Conservation (phyloP, 2,113 vertebrate species). For the Globicephala melas region DNA sequence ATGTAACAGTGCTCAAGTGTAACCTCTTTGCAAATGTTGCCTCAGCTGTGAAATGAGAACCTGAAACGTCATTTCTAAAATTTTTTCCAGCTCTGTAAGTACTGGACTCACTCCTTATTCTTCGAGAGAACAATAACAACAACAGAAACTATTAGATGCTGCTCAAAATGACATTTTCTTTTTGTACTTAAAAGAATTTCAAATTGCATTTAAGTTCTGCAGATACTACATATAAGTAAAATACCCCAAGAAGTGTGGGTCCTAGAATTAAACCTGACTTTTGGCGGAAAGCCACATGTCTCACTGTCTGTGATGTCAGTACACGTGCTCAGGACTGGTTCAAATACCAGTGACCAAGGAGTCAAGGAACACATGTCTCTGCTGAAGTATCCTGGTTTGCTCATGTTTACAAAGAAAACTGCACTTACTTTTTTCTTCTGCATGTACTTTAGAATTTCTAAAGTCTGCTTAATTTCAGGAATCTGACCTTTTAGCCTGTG, state of each 20-base stretch:
- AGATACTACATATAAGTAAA: not conserved
- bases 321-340: not conserved
- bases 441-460: slow-evolving; percentile 99
- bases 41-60: not conserved
- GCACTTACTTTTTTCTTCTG: slow-evolving; percentile 96
- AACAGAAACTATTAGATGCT: not conserved
- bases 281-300: not conserved
- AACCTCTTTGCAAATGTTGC: not conserved
- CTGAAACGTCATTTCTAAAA: not conserved
- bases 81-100: slow-evolving; percentile 6
- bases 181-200: slow-evolving; percentile 4
- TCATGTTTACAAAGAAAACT: slow-evolving; percentile 71
- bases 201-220: slow-evolving; percentile 15
- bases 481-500: slow-evolving; percentile 97
- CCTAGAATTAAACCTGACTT: not conserved
- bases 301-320: not conserved
- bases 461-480: slow-evolving; percentile 98
- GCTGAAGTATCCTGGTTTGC: not conserved
- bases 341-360: not conserved
- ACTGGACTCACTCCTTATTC: not conserved
- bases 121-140: not conserved
- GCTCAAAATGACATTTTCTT: slow-evolving; percentile 14
- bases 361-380: not conserved
- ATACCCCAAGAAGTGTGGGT: not conserved
- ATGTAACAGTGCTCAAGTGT: not conserved